phyloP scores from a whole-genome alignment of 2,113 vertebrate genomes.

The Grammomys dolichurus region DNA sequence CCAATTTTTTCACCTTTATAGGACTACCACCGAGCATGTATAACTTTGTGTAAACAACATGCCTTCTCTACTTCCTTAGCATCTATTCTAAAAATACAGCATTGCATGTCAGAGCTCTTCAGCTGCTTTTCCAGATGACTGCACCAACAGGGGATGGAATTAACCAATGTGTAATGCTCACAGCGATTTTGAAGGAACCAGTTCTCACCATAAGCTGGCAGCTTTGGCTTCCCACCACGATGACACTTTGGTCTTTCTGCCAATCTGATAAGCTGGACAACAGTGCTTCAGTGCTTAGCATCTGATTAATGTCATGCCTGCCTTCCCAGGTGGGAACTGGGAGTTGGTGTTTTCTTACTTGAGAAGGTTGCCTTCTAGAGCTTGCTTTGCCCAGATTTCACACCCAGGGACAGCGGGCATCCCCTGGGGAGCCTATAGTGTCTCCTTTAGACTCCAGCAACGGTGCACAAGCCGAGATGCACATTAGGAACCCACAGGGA shows the following conservation, averaged over 20 bases:
- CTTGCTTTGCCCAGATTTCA: not conserved
- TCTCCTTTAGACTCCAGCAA: not conserved
- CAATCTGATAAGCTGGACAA: fast-evolving
- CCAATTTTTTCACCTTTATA: not conserved
- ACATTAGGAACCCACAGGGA: fast-evolving
- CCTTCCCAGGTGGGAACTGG: not conserved
- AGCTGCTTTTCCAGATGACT: not conserved
- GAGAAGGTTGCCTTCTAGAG: not conserved
- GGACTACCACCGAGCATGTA: too few species aligned
- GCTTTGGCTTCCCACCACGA: not conserved
- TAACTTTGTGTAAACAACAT: not conserved
- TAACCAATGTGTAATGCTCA: not conserved
- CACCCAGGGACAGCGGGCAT: not conserved
- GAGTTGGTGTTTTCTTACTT: not conserved
- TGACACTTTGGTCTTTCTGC: not conserved
- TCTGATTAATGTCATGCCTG: not conserved
- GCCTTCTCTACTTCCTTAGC: not conserved
- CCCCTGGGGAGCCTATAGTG: not conserved
- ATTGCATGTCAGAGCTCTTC: not conserved
- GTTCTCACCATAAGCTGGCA: not conserved
- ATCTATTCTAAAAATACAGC: not conserved
- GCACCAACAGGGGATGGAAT: not conserved
- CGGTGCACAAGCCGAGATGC: not conserved
- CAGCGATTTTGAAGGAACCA: not conserved
- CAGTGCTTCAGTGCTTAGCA: not conserved